A percentile compares a stretch with the other conserved stretches of the same genome.
phyloP scores from a whole-genome alignment of 1,140 invertebrate genomes.

The Cherax destructor region DNA sequence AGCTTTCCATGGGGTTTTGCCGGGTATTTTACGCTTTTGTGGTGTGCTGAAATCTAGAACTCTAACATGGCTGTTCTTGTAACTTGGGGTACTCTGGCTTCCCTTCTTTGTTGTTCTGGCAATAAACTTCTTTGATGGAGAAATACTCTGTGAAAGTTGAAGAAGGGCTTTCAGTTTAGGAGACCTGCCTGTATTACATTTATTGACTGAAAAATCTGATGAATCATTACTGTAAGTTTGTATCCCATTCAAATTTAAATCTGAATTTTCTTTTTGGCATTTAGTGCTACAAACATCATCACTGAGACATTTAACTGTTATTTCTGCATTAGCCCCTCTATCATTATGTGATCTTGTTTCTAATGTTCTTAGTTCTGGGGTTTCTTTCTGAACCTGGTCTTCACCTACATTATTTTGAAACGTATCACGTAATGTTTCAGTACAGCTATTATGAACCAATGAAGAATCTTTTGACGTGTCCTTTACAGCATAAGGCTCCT shows the following conservation, averaged over 20 bases:
- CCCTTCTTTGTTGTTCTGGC: constrained; percentile 35
- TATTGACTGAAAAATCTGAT: neutral
- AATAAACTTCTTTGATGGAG: constrained; percentile 37
- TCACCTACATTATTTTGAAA: neutral
- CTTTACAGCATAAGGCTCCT: neutral
- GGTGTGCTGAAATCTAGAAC: constrained; percentile 54
- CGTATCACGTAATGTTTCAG: neutral
- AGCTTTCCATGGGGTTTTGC: constrained; percentile 10
- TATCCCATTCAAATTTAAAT: neutral
- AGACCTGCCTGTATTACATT: constrained; percentile 31
- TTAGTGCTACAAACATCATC: neutral
- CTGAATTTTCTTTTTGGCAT: neutral
- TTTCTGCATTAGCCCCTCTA: neutral
- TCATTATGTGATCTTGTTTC: neutral
- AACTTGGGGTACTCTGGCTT: constrained; percentile 56
- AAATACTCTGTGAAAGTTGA: constrained; percentile 39
- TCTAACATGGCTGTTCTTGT: constrained; percentile 55
- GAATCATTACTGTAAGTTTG: neutral
- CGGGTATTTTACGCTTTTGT: constrained; percentile 18
- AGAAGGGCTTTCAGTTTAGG: constrained; percentile 54
- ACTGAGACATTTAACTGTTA: neutral
- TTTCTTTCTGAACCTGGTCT: neutral
- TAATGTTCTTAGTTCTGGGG: neutral
- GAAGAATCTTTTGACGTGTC: neutral
- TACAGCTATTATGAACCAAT: neutral